Percentiles rank a stretch among this genome's conserved stretches.
Evolutionary conservation across 2,888 invertebrate species (phyloP).

Genomic region (Leucophora obtusa): DNA sequence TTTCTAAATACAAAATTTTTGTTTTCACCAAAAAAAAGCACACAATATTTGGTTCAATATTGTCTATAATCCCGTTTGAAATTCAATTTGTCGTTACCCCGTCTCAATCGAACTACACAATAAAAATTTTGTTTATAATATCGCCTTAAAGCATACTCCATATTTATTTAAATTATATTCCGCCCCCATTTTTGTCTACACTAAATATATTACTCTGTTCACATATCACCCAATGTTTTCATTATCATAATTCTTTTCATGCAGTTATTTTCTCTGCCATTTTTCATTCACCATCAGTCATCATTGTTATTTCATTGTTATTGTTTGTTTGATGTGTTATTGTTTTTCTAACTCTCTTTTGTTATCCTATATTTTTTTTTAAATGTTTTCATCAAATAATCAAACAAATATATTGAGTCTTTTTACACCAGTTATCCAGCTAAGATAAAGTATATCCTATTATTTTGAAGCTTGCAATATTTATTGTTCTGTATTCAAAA

Average conservation of each 20-base stretch:
- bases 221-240: constrained; percentile 17
- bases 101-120: neutral
- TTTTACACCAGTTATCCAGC: no score
- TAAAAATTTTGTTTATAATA: neutral
- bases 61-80: neutral
- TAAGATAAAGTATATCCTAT: no score
- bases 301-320: constrained; percentile 36
- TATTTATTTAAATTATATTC: neutral
- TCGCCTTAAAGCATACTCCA: neutral
- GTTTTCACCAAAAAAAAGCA: neutral
- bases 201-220: neutral
- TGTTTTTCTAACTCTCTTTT: neutral
- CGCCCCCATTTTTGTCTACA: neutral
- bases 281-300: constrained; percentile 21
- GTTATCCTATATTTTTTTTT: neutral
- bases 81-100: neutral
- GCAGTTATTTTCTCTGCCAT: neutral
- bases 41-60: neutral
- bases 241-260: constrained; percentile 22
- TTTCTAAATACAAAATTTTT: neutral
- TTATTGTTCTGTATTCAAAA: no score
- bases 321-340: constrained; percentile 18
- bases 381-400: constrained; percentile 2
- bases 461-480: no score
- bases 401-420: no score